Percentiles rank a stretch among this genome's conserved stretches.
These are phyloP conservation scores for Ochropleura leucogaster DNA, from an alignment of 2,888 invertebrate species.

Conservation along the genomic window DNA sequence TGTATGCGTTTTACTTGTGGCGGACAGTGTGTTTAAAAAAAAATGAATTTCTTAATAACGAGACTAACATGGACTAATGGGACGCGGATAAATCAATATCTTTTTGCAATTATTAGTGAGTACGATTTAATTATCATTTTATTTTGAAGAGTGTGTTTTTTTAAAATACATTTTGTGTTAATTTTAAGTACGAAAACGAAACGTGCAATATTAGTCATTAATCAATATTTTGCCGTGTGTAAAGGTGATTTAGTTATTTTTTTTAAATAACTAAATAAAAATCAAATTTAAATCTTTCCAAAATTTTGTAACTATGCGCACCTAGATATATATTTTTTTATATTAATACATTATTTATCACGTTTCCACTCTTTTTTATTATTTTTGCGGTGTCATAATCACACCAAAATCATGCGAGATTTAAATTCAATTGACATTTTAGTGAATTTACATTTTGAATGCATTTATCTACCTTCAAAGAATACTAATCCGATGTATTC, in stretches of 20 bases:
- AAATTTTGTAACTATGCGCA: too few relatives aligned
- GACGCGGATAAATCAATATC: slow-evolving; percentile 84
- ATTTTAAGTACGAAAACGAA: not conserved
- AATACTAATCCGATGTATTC: slow-evolving; percentile 42
- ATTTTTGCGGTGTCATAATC: slow-evolving; percentile 4
- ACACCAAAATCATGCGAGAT: slow-evolving; percentile 7
- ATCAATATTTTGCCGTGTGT: not conserved
- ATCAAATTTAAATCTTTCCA: too few relatives aligned
- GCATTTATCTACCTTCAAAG: slow-evolving; percentile 29
- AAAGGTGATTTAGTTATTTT: not conserved
- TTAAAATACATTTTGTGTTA: slow-evolving; percentile 15
- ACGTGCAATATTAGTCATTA: not conserved
- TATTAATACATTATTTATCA: too few relatives aligned
- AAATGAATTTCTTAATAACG: slow-evolving; percentile 85
- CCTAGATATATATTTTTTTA: too few relatives aligned
- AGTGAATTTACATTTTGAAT: slow-evolving; percentile 28
- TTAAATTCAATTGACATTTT: slow-evolving; percentile 48
- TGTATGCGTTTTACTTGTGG: slow-evolving; percentile 64
- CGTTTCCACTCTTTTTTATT: not conserved
- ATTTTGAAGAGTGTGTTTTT: not conserved
- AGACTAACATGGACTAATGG: slow-evolving; percentile 85
- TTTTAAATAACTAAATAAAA: not conserved
- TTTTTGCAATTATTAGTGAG: slow-evolving; percentile 86
- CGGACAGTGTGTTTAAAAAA: slow-evolving; percentile 54
- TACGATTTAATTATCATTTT: slow-evolving; percentile 60